Evolutionary conservation across 1,140 invertebrate genomes (phyloP), one percentile per base, ranked within the genome.

Genomic region (Doryteuthis pealeii): DNA sequence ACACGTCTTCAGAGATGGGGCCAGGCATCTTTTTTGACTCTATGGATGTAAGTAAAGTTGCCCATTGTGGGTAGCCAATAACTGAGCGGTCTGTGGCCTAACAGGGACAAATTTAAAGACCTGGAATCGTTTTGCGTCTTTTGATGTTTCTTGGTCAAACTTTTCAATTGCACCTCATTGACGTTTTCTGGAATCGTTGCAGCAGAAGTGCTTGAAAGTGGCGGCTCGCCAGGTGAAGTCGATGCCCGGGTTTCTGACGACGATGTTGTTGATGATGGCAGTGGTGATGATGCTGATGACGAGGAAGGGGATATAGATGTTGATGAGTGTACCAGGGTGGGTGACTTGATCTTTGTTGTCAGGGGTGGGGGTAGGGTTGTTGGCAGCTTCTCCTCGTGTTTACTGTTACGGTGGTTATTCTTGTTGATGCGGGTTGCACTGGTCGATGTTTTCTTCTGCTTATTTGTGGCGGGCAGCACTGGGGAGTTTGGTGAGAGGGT

Each of bases 21-120:
- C 54, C 54, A 62, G 18, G 54, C 26, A 62, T 62, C 54, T 22
- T 62, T 62, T 62, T 62, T 62, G 26, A 62, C 54, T 22, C 54
- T 22, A 22, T 62, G 54, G 18, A 62, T 62, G 18, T n/a, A 22
- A n/a, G 54, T 62, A 18, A n/a, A 28, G 26, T 62, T 62, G 10
- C 22, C 54, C 26, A 28, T 5, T 6, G 22, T 28, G 26, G 54
- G 26, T n/a, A 62, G 6, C 54, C 54, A 62, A 28, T 62, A 18
- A 1, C 54, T 62, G 26, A 14, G 54, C 0, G 54, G 54, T 40
- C 35, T 10, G 4, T 40, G 35, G 35, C 35, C 35, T 15, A 62
- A 62, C 26, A 14, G 5, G 26, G 54, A 28, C n/a, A n/a, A n/a
- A n/a, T n/a, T n/a, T n/a, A n/a, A n/a, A n/a, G n/a, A n/a, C 26